Conservation (phyloP, 2,113 vertebrate species). For the Ondatra zibethicus region DNA sequence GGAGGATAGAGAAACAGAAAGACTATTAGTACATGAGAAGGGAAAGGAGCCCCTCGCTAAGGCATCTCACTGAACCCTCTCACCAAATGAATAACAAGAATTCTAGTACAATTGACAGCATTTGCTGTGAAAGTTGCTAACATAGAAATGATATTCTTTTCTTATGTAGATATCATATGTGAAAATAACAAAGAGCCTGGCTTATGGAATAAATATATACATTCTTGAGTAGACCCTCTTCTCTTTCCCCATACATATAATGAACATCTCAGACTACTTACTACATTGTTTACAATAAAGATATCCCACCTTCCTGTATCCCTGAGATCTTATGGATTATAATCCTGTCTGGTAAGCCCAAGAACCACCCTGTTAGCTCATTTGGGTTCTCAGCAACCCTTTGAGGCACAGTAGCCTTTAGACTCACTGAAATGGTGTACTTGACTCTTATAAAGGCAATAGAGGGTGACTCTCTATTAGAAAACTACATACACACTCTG, state of each 20-base stretch:
- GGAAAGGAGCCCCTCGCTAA: not conserved
- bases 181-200: not conserved
- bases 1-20: not conserved
- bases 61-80: not conserved
- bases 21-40: too few relatives aligned
- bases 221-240: not conserved
- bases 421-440: not conserved
- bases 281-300: not conserved
- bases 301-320: not conserved
- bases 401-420: not conserved
- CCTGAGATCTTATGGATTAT: not conserved
- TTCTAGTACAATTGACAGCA: not conserved
- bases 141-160: not conserved
- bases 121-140: not conserved
- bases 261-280: not conserved
- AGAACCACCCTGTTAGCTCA: not conserved
- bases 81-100: not conserved
- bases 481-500: not conserved
- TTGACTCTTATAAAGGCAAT: not conserved
- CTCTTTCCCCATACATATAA: not conserved
- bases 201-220: not conserved
- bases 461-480: not conserved
- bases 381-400: not conserved
- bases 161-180: not conserved
- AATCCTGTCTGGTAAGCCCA: not conserved